Evolutionary conservation across 1,140 invertebrate genomes (phyloP).

Genomic region (Zaprionus inermis): DNA sequence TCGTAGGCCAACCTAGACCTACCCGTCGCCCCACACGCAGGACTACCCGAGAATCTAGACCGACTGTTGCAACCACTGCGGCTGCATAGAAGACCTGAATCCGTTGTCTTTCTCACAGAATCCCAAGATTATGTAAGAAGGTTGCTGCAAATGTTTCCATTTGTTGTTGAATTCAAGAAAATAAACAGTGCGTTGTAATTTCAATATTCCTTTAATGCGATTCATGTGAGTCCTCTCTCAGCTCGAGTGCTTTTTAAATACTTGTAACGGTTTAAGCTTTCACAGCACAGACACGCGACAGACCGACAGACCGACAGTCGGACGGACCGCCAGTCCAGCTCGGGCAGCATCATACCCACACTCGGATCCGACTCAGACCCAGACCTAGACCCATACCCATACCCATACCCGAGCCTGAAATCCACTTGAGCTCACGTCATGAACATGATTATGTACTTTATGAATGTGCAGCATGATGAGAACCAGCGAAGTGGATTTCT

Average conservation of each 20-base stretch:
- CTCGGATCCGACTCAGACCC: neutral
- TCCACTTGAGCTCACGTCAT: slow-evolving; percentile 76
- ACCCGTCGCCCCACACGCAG: neutral
- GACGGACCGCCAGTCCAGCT: slow-evolving; percentile 2
- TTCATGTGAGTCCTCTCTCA: slow-evolving; percentile 45
- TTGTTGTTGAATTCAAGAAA: slow-evolving; percentile 53
- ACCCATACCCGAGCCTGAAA: slow-evolving; percentile 11
- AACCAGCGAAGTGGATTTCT: neutral
- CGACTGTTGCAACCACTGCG: neutral
- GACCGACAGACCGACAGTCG: slow-evolving; percentile 29
- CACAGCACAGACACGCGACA: slow-evolving; percentile 52
- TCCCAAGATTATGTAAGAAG: slow-evolving; percentile 11
- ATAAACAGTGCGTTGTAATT: slow-evolving; percentile 51
- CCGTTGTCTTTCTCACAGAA: neutral
- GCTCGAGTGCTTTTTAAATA: slow-evolving; percentile 76
- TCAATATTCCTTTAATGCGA: slow-evolving; percentile 63
- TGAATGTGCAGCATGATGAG: slow-evolving; percentile 70
- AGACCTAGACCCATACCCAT: slow-evolving; percentile 9
- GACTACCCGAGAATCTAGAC: slow-evolving; percentile 18
- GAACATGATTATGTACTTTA: slow-evolving; percentile 82
- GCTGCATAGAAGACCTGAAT: slow-evolving; percentile 2
- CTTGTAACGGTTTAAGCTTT: slow-evolving; percentile 78
- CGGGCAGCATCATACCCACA: slow-evolving; percentile 9
- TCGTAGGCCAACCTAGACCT: neutral
- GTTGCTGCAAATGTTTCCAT: slow-evolving; percentile 2